Evolutionary conservation across 2,113 vertebrate genomes (phyloP).

Genomic region (Gymnogyps californianus): DNA sequence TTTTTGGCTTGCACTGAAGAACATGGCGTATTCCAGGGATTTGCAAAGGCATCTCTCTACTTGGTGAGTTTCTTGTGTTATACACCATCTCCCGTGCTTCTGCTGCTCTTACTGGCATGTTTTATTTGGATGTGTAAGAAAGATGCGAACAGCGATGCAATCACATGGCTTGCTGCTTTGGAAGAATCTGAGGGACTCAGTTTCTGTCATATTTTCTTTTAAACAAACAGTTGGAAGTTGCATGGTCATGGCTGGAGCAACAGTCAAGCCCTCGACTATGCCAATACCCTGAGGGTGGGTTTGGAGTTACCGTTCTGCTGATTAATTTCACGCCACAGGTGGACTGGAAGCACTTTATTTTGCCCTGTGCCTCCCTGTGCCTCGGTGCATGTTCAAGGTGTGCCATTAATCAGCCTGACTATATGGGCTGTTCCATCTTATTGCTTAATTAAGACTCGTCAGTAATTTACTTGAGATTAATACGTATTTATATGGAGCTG

Average conservation of each 20-base stretch:
- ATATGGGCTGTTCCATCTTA: not conserved
- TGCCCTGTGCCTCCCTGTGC: not conserved
- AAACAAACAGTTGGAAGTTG: not conserved
- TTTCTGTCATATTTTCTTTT: not conserved
- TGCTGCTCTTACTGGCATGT: not conserved
- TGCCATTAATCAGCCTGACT: conserved; percentile 36
- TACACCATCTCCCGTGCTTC: not conserved
- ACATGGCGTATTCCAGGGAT: accelerated
- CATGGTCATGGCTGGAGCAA: not conserved
- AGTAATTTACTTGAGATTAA: conserved; percentile 64
- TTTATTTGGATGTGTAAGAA: not conserved
- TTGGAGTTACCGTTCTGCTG: not conserved
- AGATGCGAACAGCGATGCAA: not conserved
- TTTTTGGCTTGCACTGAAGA: not conserved
- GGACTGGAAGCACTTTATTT: conserved; percentile 2
- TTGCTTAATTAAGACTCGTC: conserved; percentile 57
- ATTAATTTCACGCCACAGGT: not conserved
- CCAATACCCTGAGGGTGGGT: not conserved
- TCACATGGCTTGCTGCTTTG: not conserved
- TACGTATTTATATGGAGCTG: conserved; percentile 53
- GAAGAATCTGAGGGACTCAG: not conserved
- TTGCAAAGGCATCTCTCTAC: not conserved
- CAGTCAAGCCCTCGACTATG: not conserved
- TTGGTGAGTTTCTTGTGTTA: not conserved
- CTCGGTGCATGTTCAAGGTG: not conserved